Base-by-base conservation (phyloP, 2,797 vertebrate species). In the Garrulus glandarius region DNA sequence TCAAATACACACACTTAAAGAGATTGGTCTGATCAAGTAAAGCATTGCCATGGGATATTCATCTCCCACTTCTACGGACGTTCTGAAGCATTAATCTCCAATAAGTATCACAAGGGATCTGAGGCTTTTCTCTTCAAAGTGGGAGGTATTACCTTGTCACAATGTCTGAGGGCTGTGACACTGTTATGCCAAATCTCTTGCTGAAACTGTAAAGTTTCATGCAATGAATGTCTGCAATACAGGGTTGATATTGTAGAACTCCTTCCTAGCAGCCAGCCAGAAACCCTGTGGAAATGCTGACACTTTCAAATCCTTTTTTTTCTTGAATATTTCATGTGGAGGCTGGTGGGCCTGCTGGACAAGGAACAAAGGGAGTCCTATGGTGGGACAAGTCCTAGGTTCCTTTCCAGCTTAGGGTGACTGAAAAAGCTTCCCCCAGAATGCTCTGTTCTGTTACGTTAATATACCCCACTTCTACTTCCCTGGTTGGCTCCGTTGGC, bases 91-190 rank as follows among this genome's bases (percentile, higher is more conserved):
- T 90, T 89, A 76, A 63, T 92, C 79, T 89, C 65, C 55, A 63
- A 13, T 47, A 92, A 47, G 13, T 56, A 90, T 67, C 69, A 89
- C 19, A 89, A 75, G 72, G 37, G 37, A 90, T 89, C 44, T 78
- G 59, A 96, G 27, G 34, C 24, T 81, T 91, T 94, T 89, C 50
- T 80, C 61, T 75, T 92, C 69, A 67, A 72, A 92, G 61, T 71
- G 46, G n/a, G 78, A 87, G 27, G 59, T 32, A 56, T 89, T 84
- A 47, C 69, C 78, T 87, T 91, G 76, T 84, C 65, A 88, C 55
- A 55, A 18, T 9, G 27, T 84, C 64, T 94, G 79, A 84, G 47
- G 56, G 15, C 23, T 87, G 36, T 57, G 53, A 81, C 6, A 15
- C 24, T 72, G 13, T 59, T 65, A 32, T 23, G 8, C 34, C 47